Evolutionary conservation across 2,113 vertebrate genomes (phyloP).

Genomic region (Setophaga petechia): DNA sequence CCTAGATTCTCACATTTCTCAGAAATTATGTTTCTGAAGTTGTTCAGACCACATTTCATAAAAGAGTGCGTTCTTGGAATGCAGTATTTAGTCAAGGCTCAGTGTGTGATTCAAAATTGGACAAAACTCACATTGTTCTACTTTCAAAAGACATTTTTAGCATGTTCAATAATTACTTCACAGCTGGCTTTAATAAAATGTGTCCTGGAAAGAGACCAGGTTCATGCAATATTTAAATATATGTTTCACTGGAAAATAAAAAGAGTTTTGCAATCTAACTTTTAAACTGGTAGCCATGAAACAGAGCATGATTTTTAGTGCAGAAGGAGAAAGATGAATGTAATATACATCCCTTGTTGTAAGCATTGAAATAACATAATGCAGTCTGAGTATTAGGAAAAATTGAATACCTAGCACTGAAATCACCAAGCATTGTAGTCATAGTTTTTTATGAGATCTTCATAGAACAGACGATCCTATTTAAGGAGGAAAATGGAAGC

Average conservation of each 20-base stretch:
- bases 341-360: not conserved
- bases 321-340: not conserved
- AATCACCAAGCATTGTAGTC: not conserved
- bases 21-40: slow-evolving; percentile 7
- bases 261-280: not conserved
- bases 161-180: slow-evolving; percentile 15
- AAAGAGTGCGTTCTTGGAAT: not conserved
- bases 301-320: not conserved
- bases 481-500: not conserved
- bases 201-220: not conserved
- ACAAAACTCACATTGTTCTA: slow-evolving; percentile 3
- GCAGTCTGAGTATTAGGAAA: not conserved
- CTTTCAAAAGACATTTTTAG: slow-evolving; percentile 34
- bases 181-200: slow-evolving; percentile 27
- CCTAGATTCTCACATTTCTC: slow-evolving; percentile 36
- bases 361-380: not conserved
- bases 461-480: not conserved
- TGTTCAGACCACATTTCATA: not conserved
- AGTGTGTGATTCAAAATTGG: not conserved
- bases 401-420: not conserved
- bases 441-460: not conserved
- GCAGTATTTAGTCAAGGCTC: not conserved
- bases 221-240: slow-evolving; percentile 16
- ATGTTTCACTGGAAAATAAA: not conserved
- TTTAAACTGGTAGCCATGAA: not conserved